These are phyloP conservation scores for Pogonus chalceus DNA, from an alignment of 1,140 invertebrate species.

Conservation along the genomic window DNA sequence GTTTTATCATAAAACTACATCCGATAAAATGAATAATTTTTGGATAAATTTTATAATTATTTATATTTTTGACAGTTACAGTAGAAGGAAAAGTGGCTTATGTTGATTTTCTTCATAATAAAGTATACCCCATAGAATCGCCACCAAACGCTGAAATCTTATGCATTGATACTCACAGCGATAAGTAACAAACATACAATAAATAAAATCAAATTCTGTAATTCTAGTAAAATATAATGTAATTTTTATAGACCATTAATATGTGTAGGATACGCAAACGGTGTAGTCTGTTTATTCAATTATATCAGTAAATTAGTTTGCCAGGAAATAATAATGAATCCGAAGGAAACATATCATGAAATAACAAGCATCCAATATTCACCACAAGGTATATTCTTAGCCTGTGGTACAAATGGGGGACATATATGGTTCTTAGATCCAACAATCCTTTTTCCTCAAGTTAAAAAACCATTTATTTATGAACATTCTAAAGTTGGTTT, in stretches of 20 bases:
- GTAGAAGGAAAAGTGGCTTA: too few relatives aligned
- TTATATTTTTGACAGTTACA: too few relatives aligned
- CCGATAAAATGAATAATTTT: too few relatives aligned
- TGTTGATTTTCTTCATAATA: too few relatives aligned
- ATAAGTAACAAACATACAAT: too few relatives aligned
- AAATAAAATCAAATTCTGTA: neutral
- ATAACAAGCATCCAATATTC: conserved; percentile 41
- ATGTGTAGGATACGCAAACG: conserved; percentile 35
- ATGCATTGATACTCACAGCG: too few relatives aligned
- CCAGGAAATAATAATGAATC: conserved; percentile 21
- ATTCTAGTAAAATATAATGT: neutral
- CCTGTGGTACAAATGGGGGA: conserved; percentile 44
- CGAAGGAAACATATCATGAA: conserved; percentile 24
- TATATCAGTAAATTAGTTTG: conserved; percentile 30
- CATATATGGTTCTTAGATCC: conserved; percentile 45
- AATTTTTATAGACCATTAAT: neutral
- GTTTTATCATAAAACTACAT: too few relatives aligned
- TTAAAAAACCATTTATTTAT: conserved; percentile 37
- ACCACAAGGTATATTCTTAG: conserved; percentile 36
- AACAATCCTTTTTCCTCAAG: conserved; percentile 37
- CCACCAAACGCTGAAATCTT: too few relatives aligned
- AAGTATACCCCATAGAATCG: too few relatives aligned
- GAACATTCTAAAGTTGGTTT: conserved; percentile 36
- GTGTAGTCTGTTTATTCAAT: conserved; percentile 36
- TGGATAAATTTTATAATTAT: too few relatives aligned